Base-by-base conservation (phyloP, 2,113 vertebrate genomes). In the Scortum barcoo region DNA sequence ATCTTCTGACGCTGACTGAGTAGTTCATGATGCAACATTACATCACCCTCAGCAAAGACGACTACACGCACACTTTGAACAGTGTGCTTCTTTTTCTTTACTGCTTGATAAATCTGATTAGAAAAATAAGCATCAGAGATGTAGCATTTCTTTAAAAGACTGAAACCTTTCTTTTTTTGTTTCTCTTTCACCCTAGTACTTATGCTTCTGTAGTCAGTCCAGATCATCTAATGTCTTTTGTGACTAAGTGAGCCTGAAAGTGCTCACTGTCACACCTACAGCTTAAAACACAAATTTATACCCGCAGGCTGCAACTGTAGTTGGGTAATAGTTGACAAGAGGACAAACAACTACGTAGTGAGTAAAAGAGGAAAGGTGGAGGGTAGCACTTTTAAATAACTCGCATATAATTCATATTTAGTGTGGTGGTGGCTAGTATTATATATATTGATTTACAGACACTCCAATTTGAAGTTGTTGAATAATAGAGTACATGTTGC, bases 401-500 rank as follows among this genome's bases (percentile, higher is more conserved):
- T 80, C 22, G 33, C 11, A 42, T 89, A 80, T 83, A 79, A 54
- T 86, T 87, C 20, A 86, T 83, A 78, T 56, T 73, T 28, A 57
- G 76, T 61, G 77, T 86, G 82, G 73, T 66, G 58, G 65, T 81
- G 85, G 78, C 24, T 7, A 77, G 54, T 67, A 72, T 74, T 86
- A 68, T 83, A 75, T 84, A 86, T 84, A 87, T 17, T 71, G 61
- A 86, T 91, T 90, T 93, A 92, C 88, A 93, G 62, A 88, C 74
- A 86, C 90, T 89, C 84, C 91, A 92, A 93, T 91, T 91, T 90
- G 89, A 93, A 90, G 88, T 88, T 88, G 81, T 80, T 80, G 53
- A 88, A 69, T 88, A 88, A 60, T 81, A 88, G 86, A 88, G 72
- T 88, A 91, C 79, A 89, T 28, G 80, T 88, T 88, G 76, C 84